These are phyloP conservation scores for Druceiella hillmani DNA, from an alignment of 2,888 invertebrate genomes.

Conservation along the genomic window DNA sequence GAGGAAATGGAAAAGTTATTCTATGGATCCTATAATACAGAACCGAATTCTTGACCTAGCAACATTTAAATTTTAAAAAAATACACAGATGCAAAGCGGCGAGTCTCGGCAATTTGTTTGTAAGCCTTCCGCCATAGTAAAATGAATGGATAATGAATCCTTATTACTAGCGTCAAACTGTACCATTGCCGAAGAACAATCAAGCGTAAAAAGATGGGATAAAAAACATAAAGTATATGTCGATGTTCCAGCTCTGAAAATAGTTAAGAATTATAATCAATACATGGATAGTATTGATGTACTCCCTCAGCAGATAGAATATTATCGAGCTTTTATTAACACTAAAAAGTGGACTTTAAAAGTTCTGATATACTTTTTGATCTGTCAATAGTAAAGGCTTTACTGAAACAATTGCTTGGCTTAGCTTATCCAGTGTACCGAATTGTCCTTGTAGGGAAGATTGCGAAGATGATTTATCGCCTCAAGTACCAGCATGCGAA, in stretches of 20 bases:
- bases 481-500: too few species aligned
- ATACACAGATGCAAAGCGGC: conserved; percentile 8
- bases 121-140: conserved; percentile 13
- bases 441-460: too few species aligned
- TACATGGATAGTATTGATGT: conserved; percentile 20
- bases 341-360: conserved; percentile 28
- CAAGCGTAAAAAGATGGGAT: conserved; percentile 20
- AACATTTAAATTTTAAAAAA: conserved; percentile 6
- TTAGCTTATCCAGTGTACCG: too few species aligned
- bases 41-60: conserved; percentile 9
- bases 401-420: too few species aligned
- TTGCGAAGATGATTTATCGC: too few species aligned
- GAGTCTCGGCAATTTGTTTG: conserved; percentile 12
- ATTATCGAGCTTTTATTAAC: conserved; percentile 27
- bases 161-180: conserved; percentile 21
- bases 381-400: conserved; percentile 24
- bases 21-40: conserved; percentile 11
- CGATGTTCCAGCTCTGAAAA: conserved; percentile 19
- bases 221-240: conserved; percentile 18
- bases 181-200: conserved; percentile 9
- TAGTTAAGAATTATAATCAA: conserved; percentile 21
- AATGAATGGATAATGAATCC: conserved; percentile 21
- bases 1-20: conserved; percentile 6
- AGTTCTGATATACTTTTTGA: conserved; percentile 26
- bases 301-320: conserved; percentile 24